Evolutionary conservation across 2,113 vertebrate genomes (phyloP), one percentile per base, ranked within the genome.

Genomic region (Kryptolebias marmoratus): DNA sequence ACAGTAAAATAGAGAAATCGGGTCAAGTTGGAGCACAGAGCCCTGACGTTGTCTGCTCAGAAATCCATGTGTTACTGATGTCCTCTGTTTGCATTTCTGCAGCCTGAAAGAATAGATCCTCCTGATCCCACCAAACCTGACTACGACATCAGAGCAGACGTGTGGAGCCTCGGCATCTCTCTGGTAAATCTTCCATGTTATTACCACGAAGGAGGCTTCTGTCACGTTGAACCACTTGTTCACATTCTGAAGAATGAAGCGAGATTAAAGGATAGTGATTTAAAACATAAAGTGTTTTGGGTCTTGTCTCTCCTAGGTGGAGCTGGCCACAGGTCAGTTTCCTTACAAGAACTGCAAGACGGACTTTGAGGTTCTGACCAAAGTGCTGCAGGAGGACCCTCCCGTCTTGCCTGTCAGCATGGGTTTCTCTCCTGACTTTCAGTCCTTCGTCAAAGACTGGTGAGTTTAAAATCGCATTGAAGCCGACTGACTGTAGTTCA

Each of bases 361-460:
- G 1, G 96, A 98, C 89, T 98, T 98, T 57, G 96, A 98, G 91
- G 97, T 98, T 80, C 94, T 98, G 90, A 98, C 97, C 93, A 98
- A 98, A 94, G 97, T 98, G 85, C 95, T 98, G 67, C 97, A 97
- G 92, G 97, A 98, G 86, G 96, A 98, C 61, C 97, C 97, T 60
- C 97, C 97, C 0, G 93, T 96, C 62, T 92, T 98, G 84, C 96
- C 96, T 27, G 94, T 94, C 0, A 85, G 95, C 90, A 97, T 97
- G 97, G 96, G 94, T 75, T 98, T 98, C 90, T 97, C 96, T 13
- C 93, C 95, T 54, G 95, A 98, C 93, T 98, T 98, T 83, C 96
- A 97, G 93, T 97, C 97, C 89, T 98, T 98, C 47, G 96, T 98
- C 85, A 97, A 97, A 94, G 97, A 98, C 93, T 98, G 97, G 96